Base-by-base conservation (phyloP, 1,140 invertebrate species). In the Bombus affinis region DNA sequence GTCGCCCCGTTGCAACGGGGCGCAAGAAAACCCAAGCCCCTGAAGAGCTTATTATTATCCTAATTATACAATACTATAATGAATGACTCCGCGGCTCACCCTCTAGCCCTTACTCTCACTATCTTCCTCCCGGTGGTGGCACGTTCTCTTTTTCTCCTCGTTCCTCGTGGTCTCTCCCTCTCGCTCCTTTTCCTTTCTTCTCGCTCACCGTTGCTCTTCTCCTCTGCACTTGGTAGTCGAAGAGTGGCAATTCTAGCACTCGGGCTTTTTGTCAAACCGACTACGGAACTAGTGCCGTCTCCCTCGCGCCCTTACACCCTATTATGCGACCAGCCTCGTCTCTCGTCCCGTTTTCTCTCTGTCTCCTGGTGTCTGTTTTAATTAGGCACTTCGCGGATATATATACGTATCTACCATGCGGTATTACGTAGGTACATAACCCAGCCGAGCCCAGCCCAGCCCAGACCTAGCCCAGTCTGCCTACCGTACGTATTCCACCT, bases 201-300 rank as follows among this genome's bases (percentile, higher is more conserved):
- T 87, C 85, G 80, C 75, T 89, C 88, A 73, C 59, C 80, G 86
- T 89, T 90, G 92, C 90, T 93, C 93, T 93, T 92, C 92, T 94
- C 92, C 82, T 88, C 82, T 83, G 87, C 92, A 94, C 92, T 95
- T 95, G 88, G 91, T 92, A 88, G 88, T 90, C 93, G 91, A 94
- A 94, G 94, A 95, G 94, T 94, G 94, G 94, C 93, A 95, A 95
- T 95, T 94, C 95, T 93, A 92, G 93, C 94, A 94, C 94, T 94
- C 93, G 91, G 92, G 91, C 91, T 94, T 91, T 94, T 93, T 93
- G 92, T 93, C 91, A 87, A 89, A 90, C 90, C 89, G 86, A 88
- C 92, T 91, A 93, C 93, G 92, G 92, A 94, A 92, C 86, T 92
- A 89, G 76, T 44, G 75, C 81, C 85, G 71, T 91, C 91, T 91